Evolutionary conservation across 1,140 invertebrate genomes (phyloP).

Genomic region (Rhagoletis zephyria): DNA sequence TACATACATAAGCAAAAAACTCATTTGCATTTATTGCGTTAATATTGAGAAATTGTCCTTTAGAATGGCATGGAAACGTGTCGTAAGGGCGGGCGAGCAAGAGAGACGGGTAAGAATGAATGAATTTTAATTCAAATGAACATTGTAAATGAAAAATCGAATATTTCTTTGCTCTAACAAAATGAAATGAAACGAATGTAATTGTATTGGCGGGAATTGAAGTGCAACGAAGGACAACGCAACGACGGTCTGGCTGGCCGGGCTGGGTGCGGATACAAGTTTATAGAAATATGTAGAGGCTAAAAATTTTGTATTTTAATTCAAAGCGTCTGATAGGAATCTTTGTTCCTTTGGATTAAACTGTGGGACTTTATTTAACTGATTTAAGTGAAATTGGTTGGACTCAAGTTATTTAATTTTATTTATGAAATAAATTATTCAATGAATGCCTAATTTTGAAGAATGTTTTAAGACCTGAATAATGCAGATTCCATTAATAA

Average conservation of each 20-base stretch:
- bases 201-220: conserved; percentile 32
- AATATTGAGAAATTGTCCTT: conserved; percentile 3
- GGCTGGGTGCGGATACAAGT: not conserved
- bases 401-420: no score
- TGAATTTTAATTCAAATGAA: conserved; percentile 30
- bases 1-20: not conserved
- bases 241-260: not conserved
- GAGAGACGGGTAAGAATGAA: not conserved
- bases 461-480: no score
- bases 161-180: not conserved
- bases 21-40: conserved; percentile 49
- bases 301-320: no score
- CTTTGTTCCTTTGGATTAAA: no score
- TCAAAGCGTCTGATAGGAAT: no score
- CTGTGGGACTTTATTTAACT: no score
- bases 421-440: no score
- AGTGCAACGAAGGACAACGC: conserved; percentile 26
- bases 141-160: conserved; percentile 35
- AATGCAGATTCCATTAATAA: no score
- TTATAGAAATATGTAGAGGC: no score
- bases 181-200: conserved; percentile 19
- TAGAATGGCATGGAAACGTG: not conserved
- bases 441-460: no score
- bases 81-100: not conserved
- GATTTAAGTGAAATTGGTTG: no score